Base-by-base conservation (phyloP, 1,140 invertebrate species). In the Macrobrachium rosenbergii region DNA sequence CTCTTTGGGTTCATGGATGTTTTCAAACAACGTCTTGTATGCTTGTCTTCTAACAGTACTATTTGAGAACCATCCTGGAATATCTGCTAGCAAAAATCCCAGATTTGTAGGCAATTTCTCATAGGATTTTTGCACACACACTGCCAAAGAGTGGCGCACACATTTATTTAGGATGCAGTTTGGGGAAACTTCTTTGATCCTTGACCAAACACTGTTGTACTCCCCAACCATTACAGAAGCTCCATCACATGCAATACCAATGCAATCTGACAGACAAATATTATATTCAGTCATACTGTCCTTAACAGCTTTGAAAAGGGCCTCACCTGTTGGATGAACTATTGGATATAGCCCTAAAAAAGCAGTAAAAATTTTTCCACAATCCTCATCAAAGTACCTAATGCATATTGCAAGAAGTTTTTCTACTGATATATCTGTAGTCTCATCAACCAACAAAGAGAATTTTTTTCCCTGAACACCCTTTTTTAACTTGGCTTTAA, bases 241-340 rank as follows among this genome's bases (percentile, higher is more conserved):
- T 43, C 75, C 75, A 77, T 77, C 75, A 77, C 75, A 77, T 12
- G 7, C 75, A 77, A 77, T 7, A 12, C 75, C 75, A 77, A 77
- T 28, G 17, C 75, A 77, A 43, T 77, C 23, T 77, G 23, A 77
- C 17, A 77, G n/a, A 77, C 23, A 43, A 11, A 77, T 7, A 17
- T n/a, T 43, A 45, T 77, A 77, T 7, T 77, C 75, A 77, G 75
- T 37, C 75, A 77, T 12, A 43, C 75, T 77, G 7, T 45, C 75
- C 75, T 28, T 77, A 45, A 77, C n/a, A 45, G n/a, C n/a, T n/a
- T 77, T 7, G n/a, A 77, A 45, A n/a, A 77, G 75, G n/a, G 45
- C 75, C 37, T 77, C 43, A 77, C 37, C 75, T 10, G 75, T 28
- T 11, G 75, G 23, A 12, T 77, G 75, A 11, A 77, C 75, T 10